A percentile compares a stretch with the other conserved stretches of the same genome.
These are phyloP conservation scores for Sylvia borin DNA, from an alignment of 2,797 vertebrate genomes.

Conservation along the genomic window DNA sequence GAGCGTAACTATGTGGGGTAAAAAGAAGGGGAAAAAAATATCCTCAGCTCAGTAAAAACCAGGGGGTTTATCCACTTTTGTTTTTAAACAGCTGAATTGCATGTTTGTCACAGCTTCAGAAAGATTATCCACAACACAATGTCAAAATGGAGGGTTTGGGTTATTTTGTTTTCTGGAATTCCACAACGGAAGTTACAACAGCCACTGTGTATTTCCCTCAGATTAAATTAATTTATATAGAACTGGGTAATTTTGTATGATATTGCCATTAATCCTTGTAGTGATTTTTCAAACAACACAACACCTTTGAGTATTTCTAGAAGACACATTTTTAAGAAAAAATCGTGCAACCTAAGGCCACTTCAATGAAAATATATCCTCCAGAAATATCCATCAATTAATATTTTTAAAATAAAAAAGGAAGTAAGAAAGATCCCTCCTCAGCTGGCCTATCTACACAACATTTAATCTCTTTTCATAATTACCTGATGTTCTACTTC, in stretches of 20 bases:
- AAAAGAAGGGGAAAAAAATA: neutral
- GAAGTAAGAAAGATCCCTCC: neutral
- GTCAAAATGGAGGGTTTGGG: neutral
- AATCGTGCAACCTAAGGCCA: neutral
- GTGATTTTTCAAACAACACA: neutral
- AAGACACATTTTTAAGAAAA: neutral
- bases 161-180: neutral
- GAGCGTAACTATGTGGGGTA: constrained; percentile 84
- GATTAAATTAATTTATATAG: neutral
- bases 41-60: neutral
- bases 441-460: neutral
- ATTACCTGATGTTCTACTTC: constrained; percentile 98
- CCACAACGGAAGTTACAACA: neutral
- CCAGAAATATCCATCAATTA: neutral
- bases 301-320: neutral
- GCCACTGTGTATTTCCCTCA: neutral
- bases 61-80: neutral
- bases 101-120: neutral
- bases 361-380: neutral
- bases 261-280: neutral
- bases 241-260: neutral
- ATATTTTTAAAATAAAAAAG: neutral
- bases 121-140: fast-evolving
- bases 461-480: neutral
- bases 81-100: neutral